Conservation (phyloP, 2,113 vertebrate species). For the Dermatemys mawii region DNA sequence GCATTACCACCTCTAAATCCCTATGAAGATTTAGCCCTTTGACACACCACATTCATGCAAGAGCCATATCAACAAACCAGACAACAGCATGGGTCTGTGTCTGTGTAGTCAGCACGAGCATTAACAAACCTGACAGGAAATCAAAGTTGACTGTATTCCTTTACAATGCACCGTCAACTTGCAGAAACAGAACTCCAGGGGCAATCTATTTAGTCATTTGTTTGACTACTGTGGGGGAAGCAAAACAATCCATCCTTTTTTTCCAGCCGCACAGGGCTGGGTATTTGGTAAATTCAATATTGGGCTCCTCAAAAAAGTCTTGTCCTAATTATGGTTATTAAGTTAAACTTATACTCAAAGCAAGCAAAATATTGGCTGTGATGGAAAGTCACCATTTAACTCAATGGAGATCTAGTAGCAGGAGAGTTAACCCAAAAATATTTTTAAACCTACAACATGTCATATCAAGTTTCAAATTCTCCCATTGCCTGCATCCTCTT, state of each 20-base stretch:
- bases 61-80: conserved; percentile 53
- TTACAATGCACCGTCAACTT: conserved; percentile 45
- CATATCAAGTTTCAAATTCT: not conserved
- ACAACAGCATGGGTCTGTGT: not conserved
- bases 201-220: conserved; percentile 72
- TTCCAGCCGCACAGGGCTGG: conserved; percentile 27
- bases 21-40: not conserved
- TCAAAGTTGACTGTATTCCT: conserved; percentile 68
- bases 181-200: conserved; percentile 57
- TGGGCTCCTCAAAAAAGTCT: not conserved
- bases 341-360: conserved; percentile 28
- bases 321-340: not conserved
- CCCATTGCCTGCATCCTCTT: not conserved
- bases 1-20: not conserved
- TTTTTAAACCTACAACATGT: not conserved
- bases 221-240: conserved; percentile 39
- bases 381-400: conserved; percentile 19
- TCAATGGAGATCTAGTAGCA: not conserved
- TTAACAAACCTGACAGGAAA: conserved; percentile 62
- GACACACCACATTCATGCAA: not conserved
- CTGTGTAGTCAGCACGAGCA: conserved; percentile 40
- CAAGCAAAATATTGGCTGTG: conserved; percentile 39
- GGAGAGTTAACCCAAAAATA: not conserved
- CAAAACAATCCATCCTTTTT: conserved; percentile 51
- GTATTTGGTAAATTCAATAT: not conserved